These are phyloP conservation scores for Sinocyclocheilus anshuiensis DNA, from an alignment of 2,113 vertebrate species.

Conservation along the genomic window DNA sequence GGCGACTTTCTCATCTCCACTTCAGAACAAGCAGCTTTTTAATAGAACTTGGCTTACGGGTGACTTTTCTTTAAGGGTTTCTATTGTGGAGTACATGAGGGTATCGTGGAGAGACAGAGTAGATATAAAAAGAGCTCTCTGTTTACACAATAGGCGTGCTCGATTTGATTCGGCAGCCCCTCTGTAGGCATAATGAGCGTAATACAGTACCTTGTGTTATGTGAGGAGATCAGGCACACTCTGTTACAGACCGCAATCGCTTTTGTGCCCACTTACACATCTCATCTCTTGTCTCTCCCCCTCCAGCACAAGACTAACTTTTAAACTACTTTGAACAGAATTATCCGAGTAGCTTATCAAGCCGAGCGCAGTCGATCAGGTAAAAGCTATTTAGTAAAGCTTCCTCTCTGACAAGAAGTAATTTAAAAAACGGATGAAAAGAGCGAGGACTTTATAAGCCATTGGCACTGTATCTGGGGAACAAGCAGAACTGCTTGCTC, in stretches of 20 bases:
- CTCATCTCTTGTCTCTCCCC: constrained; percentile 45
- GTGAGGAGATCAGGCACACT: constrained; percentile 40
- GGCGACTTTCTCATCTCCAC: constrained; percentile 23
- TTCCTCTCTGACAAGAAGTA: constrained; percentile 53
- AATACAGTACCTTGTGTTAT: constrained; percentile 38
- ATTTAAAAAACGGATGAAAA: constrained; percentile 50
- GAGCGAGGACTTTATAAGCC: constrained; percentile 3
- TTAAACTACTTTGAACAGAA: constrained; percentile 68
- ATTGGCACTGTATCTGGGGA: constrained; percentile 13
- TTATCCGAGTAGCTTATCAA: constrained; percentile 62
- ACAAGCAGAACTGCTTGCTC: not conserved
- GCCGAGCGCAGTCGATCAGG: constrained; percentile 30
- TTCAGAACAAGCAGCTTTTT: constrained; percentile 27
- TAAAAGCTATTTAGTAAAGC: constrained; percentile 41
- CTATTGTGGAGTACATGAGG: constrained; percentile 23
- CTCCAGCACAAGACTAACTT: constrained; percentile 63
- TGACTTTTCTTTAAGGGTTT: constrained; percentile 40
- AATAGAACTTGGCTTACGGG: constrained; percentile 32
- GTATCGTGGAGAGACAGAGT: not conserved
- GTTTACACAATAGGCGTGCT: constrained; percentile 45
- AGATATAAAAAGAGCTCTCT: constrained; percentile 27
- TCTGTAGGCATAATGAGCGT: constrained; percentile 41
- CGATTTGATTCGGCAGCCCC: constrained; percentile 33
- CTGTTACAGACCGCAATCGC: constrained; percentile 30
- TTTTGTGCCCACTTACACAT: constrained; percentile 40